phyloP scores from a whole-genome alignment of 2,888 invertebrate species.

The Crioceris asparagi region DNA sequence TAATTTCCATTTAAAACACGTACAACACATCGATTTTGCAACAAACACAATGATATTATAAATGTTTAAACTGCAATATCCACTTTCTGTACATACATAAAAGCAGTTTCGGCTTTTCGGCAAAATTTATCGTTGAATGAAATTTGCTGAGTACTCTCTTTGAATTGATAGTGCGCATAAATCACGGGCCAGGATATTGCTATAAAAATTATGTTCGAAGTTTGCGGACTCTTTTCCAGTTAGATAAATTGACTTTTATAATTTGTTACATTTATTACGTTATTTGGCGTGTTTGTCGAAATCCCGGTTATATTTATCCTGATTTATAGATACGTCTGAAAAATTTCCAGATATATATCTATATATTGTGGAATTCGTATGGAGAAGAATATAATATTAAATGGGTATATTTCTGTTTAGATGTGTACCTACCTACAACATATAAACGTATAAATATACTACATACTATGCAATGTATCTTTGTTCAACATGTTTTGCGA shows the following conservation, averaged over 20 bases:
- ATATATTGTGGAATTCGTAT: no score
- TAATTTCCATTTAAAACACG: no score
- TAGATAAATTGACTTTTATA: constrained; percentile 34
- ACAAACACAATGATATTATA: constrained; percentile 15
- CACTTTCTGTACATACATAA: constrained; percentile 29
- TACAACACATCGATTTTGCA: constrained; percentile 2
- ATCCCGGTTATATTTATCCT: constrained; percentile 13
- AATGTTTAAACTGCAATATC: constrained; percentile 26
- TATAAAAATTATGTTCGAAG: constrained; percentile 34
- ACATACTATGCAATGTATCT: no score
- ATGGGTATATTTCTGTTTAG: no score
- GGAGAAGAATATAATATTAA: no score
- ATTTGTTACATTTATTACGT: constrained; percentile 33
- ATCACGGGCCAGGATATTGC: constrained; percentile 33
- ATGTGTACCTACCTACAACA: no score
- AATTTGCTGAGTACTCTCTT: constrained; percentile 35
- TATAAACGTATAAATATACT: no score
- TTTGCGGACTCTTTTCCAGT: constrained; percentile 33
- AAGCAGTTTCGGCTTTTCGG: constrained; percentile 28
- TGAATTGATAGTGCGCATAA: constrained; percentile 34
- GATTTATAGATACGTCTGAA: constrained; percentile 12
- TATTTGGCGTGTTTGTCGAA: constrained; percentile 29
- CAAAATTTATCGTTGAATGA: constrained; percentile 31
- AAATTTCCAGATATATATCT: constrained; percentile 3
- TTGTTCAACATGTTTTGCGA: no score